Conservation (phyloP, 2,888 invertebrate species). For the Metacarcinus magister region DNA sequence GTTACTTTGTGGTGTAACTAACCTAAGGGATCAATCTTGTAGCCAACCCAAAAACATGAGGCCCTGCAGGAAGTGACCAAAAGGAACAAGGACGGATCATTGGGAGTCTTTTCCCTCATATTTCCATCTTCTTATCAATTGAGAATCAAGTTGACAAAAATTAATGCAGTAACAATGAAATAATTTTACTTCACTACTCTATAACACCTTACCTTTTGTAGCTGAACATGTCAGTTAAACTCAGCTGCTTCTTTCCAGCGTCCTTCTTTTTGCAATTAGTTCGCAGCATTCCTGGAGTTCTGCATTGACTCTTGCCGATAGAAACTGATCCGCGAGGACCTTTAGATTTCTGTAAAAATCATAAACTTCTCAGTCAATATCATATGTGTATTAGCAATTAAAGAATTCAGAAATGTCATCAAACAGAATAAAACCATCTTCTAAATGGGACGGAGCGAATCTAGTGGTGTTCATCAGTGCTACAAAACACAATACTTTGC, state of each 20-base stretch:
- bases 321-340: not conserved
- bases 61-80: not conserved
- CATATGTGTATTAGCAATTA: not conserved
- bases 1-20: too few relatives aligned
- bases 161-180: not conserved
- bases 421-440: too few relatives aligned
- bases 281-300: constrained; percentile 52
- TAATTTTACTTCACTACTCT: not conserved
- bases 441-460: too few relatives aligned
- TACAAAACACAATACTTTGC: not conserved
- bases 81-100: not conserved
- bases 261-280: constrained; percentile 4
- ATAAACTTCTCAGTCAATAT: not conserved
- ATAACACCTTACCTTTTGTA: constrained; percentile 73
- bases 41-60: too few relatives aligned
- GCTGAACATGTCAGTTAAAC: constrained; percentile 77
- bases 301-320: not conserved
- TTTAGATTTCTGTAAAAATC: not conserved
- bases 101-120: not conserved
- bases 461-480: not conserved
- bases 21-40: too few relatives aligned
- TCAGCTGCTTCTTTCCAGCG: constrained; percentile 58
- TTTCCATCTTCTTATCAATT: not conserved
- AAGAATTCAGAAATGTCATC: too few relatives aligned
- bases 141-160: not conserved